A percentile compares a stretch with the other conserved stretches of the same genome.
These are phyloP conservation scores for Sebastolobus altivelis DNA, from an alignment of 2,797 vertebrate species.

Conservation along the genomic window DNA sequence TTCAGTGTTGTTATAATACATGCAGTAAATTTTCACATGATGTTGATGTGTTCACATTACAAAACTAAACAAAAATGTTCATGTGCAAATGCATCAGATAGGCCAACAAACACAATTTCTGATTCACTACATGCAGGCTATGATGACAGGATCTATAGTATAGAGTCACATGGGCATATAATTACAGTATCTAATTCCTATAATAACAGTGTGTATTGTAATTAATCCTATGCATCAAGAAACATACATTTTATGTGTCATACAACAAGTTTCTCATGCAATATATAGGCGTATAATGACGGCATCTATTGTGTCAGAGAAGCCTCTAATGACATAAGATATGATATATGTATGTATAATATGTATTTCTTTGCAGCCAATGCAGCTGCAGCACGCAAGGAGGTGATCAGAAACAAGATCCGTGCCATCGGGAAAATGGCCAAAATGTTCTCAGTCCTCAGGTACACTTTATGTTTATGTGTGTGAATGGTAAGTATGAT, in stretches of 20 bases:
- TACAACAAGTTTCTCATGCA: neutral
- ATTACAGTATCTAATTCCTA: neutral
- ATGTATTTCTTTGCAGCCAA: slow-evolving; percentile 79
- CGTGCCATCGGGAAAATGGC: slow-evolving; percentile 90
- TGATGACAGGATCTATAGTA: neutral
- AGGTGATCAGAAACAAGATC: slow-evolving; percentile 90
- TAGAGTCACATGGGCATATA: neutral
- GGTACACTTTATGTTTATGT: slow-evolving; percentile 72
- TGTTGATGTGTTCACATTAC: neutral
- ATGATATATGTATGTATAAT: neutral
- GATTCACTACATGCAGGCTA: neutral
- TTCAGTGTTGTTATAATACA: neutral
- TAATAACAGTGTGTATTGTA: neutral
- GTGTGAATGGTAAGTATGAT: neutral
- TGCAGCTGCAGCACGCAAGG: slow-evolving; percentile 88
- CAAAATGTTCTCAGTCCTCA: slow-evolving; percentile 90
- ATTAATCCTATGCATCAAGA: neutral
- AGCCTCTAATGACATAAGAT: neutral
- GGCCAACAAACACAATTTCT: neutral
- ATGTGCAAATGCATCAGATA: neutral
- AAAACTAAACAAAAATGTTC: neutral
- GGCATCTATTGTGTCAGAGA: neutral
- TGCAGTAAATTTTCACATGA: neutral
- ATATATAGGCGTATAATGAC: neutral
- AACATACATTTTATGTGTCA: neutral